phyloP scores from a whole-genome alignment of 2,797 vertebrate species.

The Sparus aurata region DNA sequence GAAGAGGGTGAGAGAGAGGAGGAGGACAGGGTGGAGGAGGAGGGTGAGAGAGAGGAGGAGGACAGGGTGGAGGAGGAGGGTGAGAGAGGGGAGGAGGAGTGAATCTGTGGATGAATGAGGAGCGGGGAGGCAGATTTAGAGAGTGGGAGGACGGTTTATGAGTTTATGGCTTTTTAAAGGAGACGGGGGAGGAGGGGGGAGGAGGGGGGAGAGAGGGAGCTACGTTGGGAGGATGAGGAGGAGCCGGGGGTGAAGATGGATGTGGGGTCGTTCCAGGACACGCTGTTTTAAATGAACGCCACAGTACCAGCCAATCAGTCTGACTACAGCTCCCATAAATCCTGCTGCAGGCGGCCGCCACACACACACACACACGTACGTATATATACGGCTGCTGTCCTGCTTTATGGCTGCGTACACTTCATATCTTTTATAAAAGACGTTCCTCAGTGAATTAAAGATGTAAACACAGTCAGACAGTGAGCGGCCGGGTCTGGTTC shows the following conservation, averaged over 20 bases:
- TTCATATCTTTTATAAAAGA: background rate
- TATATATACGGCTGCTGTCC: slow-evolving; percentile 30
- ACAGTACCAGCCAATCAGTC: slow-evolving; percentile 37
- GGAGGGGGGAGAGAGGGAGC: background rate
- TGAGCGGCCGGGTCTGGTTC: background rate
- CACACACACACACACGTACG: background rate
- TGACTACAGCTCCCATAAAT: slow-evolving; percentile 51
- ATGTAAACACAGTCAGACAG: fast-evolving
- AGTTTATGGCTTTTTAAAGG: slow-evolving; percentile 32
- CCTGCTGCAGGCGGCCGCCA: slow-evolving; percentile 22
- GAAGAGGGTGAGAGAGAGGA: no score
- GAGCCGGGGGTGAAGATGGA: slow-evolving; percentile 6
- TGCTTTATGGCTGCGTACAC: slow-evolving; percentile 15
- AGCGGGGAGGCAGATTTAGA: slow-evolving; percentile 20
- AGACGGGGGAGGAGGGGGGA: background rate
- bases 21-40: no score
- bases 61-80: background rate
- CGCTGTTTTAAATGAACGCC: slow-evolving; percentile 51
- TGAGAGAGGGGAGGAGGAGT: background rate
- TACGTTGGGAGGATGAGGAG: background rate
- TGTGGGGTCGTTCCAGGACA: slow-evolving; percentile 32
- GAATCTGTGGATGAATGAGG: background rate
- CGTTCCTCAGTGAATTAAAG: background rate
- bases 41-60: no score
- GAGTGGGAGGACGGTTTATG: background rate